A percentile compares a stretch with the other conserved stretches of the same genome.
Evolutionary conservation across 2,113 vertebrate genomes (phyloP).

Genomic region (Lophura nycthemera): DNA sequence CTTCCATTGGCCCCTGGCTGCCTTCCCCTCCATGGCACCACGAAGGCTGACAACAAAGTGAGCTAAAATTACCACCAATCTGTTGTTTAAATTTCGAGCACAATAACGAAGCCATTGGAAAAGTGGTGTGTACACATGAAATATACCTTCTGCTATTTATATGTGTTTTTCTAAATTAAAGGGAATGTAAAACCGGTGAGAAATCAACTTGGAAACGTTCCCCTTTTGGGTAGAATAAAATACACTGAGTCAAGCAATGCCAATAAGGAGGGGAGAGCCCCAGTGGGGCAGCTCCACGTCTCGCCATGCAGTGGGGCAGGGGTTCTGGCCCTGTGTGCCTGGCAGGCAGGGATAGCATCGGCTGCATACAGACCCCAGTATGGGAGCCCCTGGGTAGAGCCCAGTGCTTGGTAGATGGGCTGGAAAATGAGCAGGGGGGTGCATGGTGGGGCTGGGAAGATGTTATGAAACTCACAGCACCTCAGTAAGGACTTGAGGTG

Average conservation of each 20-base stretch:
- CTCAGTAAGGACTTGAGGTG: neutral
- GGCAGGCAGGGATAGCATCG: accelerated
- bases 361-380: accelerated
- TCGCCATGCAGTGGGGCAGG: accelerated
- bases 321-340: accelerated
- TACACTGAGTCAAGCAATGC: neutral
- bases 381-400: neutral
- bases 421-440: neutral
- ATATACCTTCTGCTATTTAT: slow-evolving; percentile 54
- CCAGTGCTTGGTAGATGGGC: accelerated
- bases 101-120: neutral
- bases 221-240: neutral
- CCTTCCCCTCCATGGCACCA: accelerated
- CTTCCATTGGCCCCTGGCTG: accelerated
- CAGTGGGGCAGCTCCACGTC: accelerated
- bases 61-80: neutral
- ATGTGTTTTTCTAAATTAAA: slow-evolving; percentile 33
- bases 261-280: neutral
- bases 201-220: slow-evolving; percentile 44
- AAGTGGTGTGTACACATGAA: neutral
- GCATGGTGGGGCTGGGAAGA: neutral
- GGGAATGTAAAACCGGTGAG: slow-evolving; percentile 25
- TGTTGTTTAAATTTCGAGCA: neutral
- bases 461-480: accelerated
- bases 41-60: neutral